A percentile compares a stretch with the other conserved stretches of the same genome.
Evolutionary conservation across 2,888 invertebrate species (phyloP).

Genomic region (Arrhopalites spinosus): DNA sequence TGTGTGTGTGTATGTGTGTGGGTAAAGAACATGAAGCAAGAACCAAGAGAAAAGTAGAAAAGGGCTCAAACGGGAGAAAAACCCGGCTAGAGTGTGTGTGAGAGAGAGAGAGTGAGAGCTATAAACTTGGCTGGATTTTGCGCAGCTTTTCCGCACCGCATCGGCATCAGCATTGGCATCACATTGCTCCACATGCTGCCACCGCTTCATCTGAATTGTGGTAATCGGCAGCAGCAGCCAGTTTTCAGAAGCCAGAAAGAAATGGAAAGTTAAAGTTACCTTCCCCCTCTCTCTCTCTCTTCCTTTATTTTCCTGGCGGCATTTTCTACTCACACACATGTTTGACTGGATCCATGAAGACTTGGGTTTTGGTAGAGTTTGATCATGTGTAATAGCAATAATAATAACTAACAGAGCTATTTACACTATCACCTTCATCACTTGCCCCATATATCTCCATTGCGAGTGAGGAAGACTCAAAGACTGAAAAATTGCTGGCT

Average conservation of each 20-base stretch:
- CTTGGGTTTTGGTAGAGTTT: no score
- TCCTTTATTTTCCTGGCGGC: neutral
- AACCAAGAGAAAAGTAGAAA: conserved; percentile 8
- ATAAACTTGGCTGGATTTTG: conserved; percentile 38
- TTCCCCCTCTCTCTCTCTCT: neutral
- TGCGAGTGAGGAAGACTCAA: no score
- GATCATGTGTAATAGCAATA: neutral
- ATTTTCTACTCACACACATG: no score
- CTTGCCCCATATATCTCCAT: no score
- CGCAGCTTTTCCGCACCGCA: conserved; percentile 41
- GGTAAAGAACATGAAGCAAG: conserved; percentile 26
- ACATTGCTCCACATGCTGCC: conserved; percentile 24
- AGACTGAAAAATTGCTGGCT: no score
- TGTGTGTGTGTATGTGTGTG: conserved; percentile 2
- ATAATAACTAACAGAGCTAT: no score
- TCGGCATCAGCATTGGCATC: conserved; percentile 33
- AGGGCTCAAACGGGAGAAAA: conserved; percentile 5
- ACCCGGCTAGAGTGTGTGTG: conserved; percentile 6
- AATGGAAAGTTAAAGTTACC: conserved; percentile 19
- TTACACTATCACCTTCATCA: no score
- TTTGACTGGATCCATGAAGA: neutral
- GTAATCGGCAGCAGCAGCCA: conserved; percentile 8
- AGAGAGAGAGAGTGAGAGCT: conserved; percentile 20
- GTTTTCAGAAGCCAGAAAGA: conserved; percentile 17
- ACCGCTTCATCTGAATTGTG: conserved; percentile 29